Conservation (phyloP, 92 coral and sea anemone genomes). For the Epizoanthus ramosus region DNA sequence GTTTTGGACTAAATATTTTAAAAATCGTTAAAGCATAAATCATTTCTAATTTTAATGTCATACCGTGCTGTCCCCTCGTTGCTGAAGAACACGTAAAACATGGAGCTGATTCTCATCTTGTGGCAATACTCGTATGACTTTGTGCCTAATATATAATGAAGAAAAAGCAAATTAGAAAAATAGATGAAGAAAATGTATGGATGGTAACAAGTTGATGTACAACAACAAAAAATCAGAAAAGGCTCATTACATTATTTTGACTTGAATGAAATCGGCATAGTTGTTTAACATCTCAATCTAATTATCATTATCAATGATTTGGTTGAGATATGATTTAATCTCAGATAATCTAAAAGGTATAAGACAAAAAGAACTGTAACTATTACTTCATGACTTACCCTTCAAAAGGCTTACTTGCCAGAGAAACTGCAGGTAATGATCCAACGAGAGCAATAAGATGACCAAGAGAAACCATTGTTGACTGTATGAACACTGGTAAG, state of each 20-base stretch:
- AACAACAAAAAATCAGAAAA: too few species aligned
- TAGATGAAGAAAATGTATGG: neutral
- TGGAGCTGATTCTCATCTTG: neutral
- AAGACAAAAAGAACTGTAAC: neutral
- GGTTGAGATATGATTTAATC: too few species aligned
- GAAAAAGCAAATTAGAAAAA: neutral
- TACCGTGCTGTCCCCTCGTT: neutral
- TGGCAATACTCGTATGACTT: neutral
- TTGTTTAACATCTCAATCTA: too few species aligned
- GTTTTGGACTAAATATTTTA: neutral
- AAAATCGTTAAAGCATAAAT: neutral
- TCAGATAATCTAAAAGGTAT: too few species aligned
- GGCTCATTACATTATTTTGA: too few species aligned
- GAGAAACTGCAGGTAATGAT: neutral
- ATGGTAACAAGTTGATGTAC: neutral
- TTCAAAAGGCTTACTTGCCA: constrained; percentile 4
- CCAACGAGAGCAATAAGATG: neutral
- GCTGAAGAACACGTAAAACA: neutral
- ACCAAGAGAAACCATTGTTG: neutral
- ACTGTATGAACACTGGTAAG: neutral
- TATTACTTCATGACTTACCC: neutral
- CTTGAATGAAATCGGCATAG: too few species aligned
- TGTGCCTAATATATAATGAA: neutral
- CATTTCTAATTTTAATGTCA: neutral
- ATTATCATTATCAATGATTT: too few species aligned